Percentiles rank a stretch among this genome's conserved stretches.
phyloP scores from a whole-genome alignment of 2,113 vertebrate species.

The Notothenia coriiceps region DNA sequence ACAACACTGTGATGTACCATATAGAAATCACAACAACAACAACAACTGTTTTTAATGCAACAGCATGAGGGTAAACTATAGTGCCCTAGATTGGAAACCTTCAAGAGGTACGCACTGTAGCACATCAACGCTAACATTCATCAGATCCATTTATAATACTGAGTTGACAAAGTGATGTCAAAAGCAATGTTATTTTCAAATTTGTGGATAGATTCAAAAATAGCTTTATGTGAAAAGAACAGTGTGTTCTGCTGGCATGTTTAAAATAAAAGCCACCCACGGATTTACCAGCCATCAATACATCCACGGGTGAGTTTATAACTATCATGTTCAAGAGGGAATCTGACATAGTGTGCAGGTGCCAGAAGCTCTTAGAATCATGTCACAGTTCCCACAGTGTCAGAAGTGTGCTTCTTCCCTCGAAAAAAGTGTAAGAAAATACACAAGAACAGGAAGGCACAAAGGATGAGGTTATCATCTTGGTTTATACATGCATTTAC shows the following conservation, averaged over 20 bases:
- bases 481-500: constrained; percentile 7
- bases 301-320: constrained; percentile 44
- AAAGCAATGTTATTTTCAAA: constrained; percentile 31
- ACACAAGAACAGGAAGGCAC: background rate
- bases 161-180: constrained; percentile 41
- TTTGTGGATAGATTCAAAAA: constrained; percentile 33
- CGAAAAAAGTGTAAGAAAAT: constrained; percentile 2
- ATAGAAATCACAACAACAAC: background rate
- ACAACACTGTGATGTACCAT: background rate
- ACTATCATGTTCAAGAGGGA: constrained; percentile 21
- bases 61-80: background rate
- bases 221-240: constrained; percentile 43
- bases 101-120: background rate
- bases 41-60: background rate
- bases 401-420: constrained; percentile 16
- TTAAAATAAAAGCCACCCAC: constrained; percentile 63
- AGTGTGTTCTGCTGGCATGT: constrained; percentile 56
- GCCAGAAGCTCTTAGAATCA: constrained; percentile 29
- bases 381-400: constrained; percentile 27
- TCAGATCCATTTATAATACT: constrained; percentile 8
- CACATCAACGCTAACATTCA: background rate
- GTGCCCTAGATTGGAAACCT: background rate
- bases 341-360: constrained; percentile 17
- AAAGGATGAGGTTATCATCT: background rate
- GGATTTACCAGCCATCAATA: constrained; percentile 34